These are phyloP conservation scores for Nomada fucata DNA, from an alignment of 2,888 invertebrate genomes.

Conservation along the genomic window DNA sequence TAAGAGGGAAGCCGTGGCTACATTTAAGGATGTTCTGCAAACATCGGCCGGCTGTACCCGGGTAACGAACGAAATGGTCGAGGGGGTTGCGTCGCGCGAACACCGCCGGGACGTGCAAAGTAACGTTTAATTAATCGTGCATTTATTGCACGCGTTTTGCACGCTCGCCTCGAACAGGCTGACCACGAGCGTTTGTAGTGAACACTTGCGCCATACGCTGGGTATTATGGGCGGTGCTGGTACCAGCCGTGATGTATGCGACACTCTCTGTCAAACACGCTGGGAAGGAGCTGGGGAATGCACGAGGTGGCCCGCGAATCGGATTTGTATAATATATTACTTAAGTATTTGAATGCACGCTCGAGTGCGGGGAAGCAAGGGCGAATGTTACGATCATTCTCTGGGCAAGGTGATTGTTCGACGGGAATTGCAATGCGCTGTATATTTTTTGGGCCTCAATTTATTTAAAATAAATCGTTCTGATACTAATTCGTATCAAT, in stretches of 20 bases:
- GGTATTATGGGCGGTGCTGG: slow-evolving; percentile 13
- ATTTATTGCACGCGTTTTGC: slow-evolving; percentile 30
- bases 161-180: slow-evolving; percentile 6
- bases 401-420: too few relatives aligned
- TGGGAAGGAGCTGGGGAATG: background rate
- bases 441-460: too few relatives aligned
- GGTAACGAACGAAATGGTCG: slow-evolving; percentile 39
- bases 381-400: too few relatives aligned
- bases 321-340: too few relatives aligned
- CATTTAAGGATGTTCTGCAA: slow-evolving; percentile 61
- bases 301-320: too few relatives aligned
- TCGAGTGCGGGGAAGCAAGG: too few relatives aligned
- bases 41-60: slow-evolving; percentile 10
- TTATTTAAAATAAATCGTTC: too few relatives aligned
- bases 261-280: slow-evolving; percentile 1
- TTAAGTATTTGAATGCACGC: too few relatives aligned
- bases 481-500: too few relatives aligned
- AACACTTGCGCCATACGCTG: slow-evolving; percentile 19
- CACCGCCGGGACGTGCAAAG: background rate
- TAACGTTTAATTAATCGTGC: slow-evolving; percentile 53
- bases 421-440: too few relatives aligned
- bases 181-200: slow-evolving; percentile 9
- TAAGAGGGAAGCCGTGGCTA: slow-evolving; percentile 51
- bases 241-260: background rate
- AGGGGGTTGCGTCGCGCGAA: background rate